These are phyloP conservation scores for Helostoma temminkii DNA, from an alignment of 2,797 vertebrate species.

Conservation along the genomic window DNA sequence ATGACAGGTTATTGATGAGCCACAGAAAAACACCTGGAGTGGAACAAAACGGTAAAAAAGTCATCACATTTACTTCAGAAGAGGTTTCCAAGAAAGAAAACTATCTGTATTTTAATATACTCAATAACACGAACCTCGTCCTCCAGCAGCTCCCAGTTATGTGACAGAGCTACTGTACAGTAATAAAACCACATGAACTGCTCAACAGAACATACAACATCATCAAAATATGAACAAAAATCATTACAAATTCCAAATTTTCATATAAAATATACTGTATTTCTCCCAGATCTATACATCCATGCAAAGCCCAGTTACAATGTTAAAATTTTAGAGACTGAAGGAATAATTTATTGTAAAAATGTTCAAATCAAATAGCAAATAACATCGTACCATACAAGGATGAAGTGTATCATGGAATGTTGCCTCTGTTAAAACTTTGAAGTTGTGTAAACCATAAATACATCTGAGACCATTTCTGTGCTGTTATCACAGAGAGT, in stretches of 20 bases:
- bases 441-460: slow-evolving; percentile 9
- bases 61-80: background rate
- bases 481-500: slow-evolving; percentile 1
- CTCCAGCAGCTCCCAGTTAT: background rate
- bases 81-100: background rate
- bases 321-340: no score
- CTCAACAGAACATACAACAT: background rate
- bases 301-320: background rate
- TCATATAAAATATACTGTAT: background rate
- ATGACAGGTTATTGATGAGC: slow-evolving; percentile 5
- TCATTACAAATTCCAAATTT: background rate
- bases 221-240: background rate
- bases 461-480: slow-evolving; percentile 20
- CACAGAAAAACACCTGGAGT: background rate
- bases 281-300: background rate
- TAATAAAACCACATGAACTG: background rate
- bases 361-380: background rate
- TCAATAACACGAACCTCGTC: slow-evolving; percentile 2
- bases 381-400: background rate
- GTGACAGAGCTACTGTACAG: background rate
- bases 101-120: background rate
- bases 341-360: no score
- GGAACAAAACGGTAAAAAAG: background rate
- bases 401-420: background rate
- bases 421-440: background rate